These are phyloP conservation scores for Pampus argenteus DNA, from an alignment of 2,797 vertebrate genomes.

Conservation along the genomic window DNA sequence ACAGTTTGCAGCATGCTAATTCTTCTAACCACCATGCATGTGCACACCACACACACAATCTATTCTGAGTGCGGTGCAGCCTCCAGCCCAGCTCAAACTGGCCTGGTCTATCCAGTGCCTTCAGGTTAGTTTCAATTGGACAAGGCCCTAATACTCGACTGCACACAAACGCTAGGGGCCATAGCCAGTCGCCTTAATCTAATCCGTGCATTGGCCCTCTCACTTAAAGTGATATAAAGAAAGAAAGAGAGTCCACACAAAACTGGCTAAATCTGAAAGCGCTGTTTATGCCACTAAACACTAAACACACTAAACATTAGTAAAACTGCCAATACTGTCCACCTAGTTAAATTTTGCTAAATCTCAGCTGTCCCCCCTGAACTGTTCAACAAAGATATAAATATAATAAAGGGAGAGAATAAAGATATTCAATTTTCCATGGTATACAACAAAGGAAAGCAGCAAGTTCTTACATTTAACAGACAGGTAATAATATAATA, in stretches of 20 bases:
- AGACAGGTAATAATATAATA: too few species aligned
- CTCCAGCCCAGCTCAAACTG: conserved; percentile 33
- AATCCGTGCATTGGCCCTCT: conserved; percentile 32
- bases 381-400: too few species aligned
- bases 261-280: too few species aligned
- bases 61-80: conserved; percentile 9
- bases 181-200: conserved; percentile 55
- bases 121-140: conserved; percentile 27
- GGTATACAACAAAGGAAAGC: too few species aligned
- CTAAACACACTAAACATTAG: not conserved
- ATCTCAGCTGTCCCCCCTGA: not conserved
- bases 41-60: conserved; percentile 9
- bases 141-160: conserved; percentile 26
- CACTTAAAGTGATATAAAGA: conserved; percentile 19
- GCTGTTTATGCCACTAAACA: too few species aligned
- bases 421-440: too few species aligned
- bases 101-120: conserved; percentile 42
- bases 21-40: not conserved
- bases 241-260: conserved; percentile 6
- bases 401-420: too few species aligned
- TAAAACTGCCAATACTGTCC: too few species aligned
- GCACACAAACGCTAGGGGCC: conserved; percentile 29
- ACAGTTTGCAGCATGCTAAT: not conserved
- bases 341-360: too few species aligned
- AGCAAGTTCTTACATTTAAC: too few species aligned